These are phyloP conservation scores for Anorthoa munda DNA, from an alignment of 2,888 invertebrate genomes.

Conservation along the genomic window DNA sequence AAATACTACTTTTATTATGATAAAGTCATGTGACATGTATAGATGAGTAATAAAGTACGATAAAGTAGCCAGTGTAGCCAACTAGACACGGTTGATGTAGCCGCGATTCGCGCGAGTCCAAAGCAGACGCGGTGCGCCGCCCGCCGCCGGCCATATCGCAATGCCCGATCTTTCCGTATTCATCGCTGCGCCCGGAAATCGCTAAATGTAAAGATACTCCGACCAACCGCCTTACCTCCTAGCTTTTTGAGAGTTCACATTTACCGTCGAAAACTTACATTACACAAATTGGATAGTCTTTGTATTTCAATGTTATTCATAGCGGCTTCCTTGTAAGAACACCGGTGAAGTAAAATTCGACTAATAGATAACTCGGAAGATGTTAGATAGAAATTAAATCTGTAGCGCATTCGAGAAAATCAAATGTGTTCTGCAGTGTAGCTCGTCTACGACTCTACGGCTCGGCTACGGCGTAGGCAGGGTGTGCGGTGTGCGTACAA, in stretches of 20 bases:
- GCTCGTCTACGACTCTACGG: slow-evolving; percentile 62
- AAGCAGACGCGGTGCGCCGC: slow-evolving; percentile 66
- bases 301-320: slow-evolving; percentile 78
- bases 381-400: slow-evolving; percentile 42
- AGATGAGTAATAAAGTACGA: slow-evolving; percentile 16
- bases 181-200: slow-evolving; percentile 83
- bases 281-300: slow-evolving; percentile 87
- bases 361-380: slow-evolving; percentile 47
- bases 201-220: slow-evolving; percentile 85
- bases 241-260: slow-evolving; percentile 84
- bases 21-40: slow-evolving; percentile 2
- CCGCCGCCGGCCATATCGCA: slow-evolving; percentile 80
- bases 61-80: slow-evolving; percentile 26
- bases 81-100: slow-evolving; percentile 69
- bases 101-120: slow-evolving; percentile 72
- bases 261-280: slow-evolving; percentile 85
- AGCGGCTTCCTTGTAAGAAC: slow-evolving; percentile 62
- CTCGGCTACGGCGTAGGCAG: slow-evolving; percentile 69
- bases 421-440: slow-evolving; percentile 38
- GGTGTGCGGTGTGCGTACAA: slow-evolving; percentile 78
- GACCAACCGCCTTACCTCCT: slow-evolving; percentile 81
- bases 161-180: slow-evolving; percentile 87
- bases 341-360: slow-evolving; percentile 57
- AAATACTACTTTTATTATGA: background rate
- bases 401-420: slow-evolving; percentile 27